Evolutionary conservation across 2,888 invertebrate genomes (phyloP).

Genomic region (Cheilosia grossa): DNA sequence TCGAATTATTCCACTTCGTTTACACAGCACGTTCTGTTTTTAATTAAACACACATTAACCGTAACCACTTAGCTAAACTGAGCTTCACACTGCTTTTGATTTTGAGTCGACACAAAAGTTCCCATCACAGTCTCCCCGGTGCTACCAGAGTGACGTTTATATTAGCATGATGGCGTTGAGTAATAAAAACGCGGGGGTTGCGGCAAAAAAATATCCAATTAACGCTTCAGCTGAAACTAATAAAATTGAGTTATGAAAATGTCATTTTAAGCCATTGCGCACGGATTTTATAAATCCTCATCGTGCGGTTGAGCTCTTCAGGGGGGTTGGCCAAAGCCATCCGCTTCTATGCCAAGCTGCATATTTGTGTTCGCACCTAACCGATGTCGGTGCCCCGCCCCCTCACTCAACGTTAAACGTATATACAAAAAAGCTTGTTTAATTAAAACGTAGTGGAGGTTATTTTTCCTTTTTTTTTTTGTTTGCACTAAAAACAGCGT

Average conservation of each 20-base stretch:
- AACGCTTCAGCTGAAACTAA: conserved; percentile 50
- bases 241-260: conserved; percentile 62
- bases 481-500: conserved; percentile 51
- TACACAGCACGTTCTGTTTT: background rate
- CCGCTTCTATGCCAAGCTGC: conserved; percentile 9
- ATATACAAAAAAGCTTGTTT: conserved; percentile 44
- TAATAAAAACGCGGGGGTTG: background rate
- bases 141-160: conserved; percentile 39
- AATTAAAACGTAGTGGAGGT: conserved; percentile 67
- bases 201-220: conserved; percentile 31
- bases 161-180: conserved; percentile 19
- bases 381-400: conserved; percentile 10
- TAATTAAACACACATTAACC: conserved; percentile 21
- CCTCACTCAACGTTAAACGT: conserved; percentile 10
- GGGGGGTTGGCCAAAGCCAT: background rate
- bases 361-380: conserved; percentile 30
- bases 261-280: conserved; percentile 47
- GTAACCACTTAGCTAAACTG: conserved; percentile 21
- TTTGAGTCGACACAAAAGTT: conserved; percentile 45
- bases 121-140: conserved; percentile 26
- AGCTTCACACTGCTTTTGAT: conserved; percentile 39
- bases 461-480: background rate
- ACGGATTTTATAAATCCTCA: conserved; percentile 33
- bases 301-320: background rate
- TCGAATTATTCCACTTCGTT: conserved; percentile 13